Evolutionary conservation across 2,888 invertebrate genomes (phyloP).

Genomic region (Drosophila flavopinicola): DNA sequence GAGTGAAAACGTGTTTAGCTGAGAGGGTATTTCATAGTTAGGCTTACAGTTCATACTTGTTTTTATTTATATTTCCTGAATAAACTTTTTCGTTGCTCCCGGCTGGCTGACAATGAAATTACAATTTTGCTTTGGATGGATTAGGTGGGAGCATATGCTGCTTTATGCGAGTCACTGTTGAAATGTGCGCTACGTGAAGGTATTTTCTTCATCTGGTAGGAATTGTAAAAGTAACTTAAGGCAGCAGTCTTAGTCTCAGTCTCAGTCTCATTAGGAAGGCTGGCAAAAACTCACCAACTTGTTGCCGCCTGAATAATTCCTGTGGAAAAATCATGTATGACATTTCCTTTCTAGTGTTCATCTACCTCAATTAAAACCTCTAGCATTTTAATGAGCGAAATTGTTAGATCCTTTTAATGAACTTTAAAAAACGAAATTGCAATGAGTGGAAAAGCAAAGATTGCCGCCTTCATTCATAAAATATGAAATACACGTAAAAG

Average conservation of each 20-base stretch:
- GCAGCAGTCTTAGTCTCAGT: too few relatives aligned
- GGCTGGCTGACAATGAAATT: conserved; percentile 15
- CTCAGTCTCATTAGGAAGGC: conserved; percentile 3
- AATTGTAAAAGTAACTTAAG: background rate
- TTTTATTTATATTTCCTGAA: conserved; percentile 15
- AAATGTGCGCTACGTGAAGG: conserved; percentile 13
- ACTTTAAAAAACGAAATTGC: background rate
- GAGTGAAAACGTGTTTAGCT: too few relatives aligned
- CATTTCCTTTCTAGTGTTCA: background rate
- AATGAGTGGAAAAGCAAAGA: background rate
- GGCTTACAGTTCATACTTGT: too few relatives aligned
- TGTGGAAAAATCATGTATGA: conserved; percentile 20
- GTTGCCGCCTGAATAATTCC: conserved; percentile 36
- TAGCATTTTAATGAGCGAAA: conserved; percentile 15
- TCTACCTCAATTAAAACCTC: background rate
- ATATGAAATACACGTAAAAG: background rate
- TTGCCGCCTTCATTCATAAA: conserved; percentile 12
- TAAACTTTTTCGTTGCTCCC: conserved; percentile 10
- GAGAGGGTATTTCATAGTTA: too few relatives aligned
- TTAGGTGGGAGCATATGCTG: conserved; percentile 3
- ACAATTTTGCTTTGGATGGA: conserved; percentile 10
- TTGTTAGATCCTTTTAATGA: background rate
- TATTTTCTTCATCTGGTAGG: conserved; percentile 6
- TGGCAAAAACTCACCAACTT: conserved; percentile 25
- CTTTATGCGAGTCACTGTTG: conserved; percentile 13